Percentiles rank a stretch among this genome's conserved stretches.
These are phyloP conservation scores for Baccha elongata DNA, from an alignment of 2,888 invertebrate genomes.

Conservation along the genomic window DNA sequence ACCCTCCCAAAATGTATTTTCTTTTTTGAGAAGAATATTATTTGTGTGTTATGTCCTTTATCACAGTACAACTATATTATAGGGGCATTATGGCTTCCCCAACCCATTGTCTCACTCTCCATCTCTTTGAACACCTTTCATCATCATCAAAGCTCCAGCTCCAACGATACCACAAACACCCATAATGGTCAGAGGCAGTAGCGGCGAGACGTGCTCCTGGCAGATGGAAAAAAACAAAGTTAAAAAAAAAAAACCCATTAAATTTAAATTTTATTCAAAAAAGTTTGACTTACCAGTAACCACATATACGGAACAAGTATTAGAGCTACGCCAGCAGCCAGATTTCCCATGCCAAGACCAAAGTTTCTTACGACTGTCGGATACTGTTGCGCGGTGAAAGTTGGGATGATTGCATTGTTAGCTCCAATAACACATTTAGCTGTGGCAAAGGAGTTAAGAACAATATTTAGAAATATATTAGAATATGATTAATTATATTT, in stretches of 20 bases:
- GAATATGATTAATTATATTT: constrained; percentile 21
- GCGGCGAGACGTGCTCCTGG: constrained; percentile 82
- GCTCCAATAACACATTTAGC: constrained; percentile 90
- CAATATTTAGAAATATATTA: constrained; percentile 8
- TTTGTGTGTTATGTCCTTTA: constrained; percentile 44
- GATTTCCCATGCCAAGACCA: constrained; percentile 89
- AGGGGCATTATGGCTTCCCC: background rate
- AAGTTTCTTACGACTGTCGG: constrained; percentile 88
- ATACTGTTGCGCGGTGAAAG: constrained; percentile 88
- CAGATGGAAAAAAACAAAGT: constrained; percentile 50
- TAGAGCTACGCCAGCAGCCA: constrained; percentile 89
- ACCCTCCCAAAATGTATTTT: constrained; percentile 38
- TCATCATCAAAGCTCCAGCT: constrained; percentile 83
- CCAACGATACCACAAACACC: constrained; percentile 83
- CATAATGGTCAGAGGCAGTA: constrained; percentile 83
- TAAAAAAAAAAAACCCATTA: constrained; percentile 9
- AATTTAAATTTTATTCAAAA: constrained; percentile 24
- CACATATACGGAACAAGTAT: constrained; percentile 91
- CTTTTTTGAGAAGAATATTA: constrained; percentile 39
- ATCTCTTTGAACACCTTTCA: constrained; percentile 81
- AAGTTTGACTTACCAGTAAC: constrained; percentile 85
- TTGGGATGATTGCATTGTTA: constrained; percentile 90
- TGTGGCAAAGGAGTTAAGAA: constrained; percentile 66
- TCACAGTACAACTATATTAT: constrained; percentile 58
- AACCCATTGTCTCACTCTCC: constrained; percentile 25